Evolutionary conservation across 2,888 invertebrate species (phyloP), one percentile per base, ranked within the genome.

Genomic region (Smittia aterrima): DNA sequence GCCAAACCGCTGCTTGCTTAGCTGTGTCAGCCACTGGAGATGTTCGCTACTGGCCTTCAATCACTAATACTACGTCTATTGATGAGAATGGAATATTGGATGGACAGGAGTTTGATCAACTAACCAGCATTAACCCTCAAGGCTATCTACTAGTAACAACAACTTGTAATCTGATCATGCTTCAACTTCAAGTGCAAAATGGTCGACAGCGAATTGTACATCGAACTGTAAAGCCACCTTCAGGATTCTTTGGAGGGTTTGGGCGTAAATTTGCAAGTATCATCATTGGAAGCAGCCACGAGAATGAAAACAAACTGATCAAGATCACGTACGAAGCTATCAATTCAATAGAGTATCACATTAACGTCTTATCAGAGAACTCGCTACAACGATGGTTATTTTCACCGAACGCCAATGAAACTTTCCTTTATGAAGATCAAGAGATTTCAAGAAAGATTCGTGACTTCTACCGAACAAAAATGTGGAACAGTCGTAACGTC

Each of bases 21-120:
- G 95, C 96, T 16, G 94, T 95, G 0, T 96, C 96, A 0, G 96
- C 96, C 0, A 96, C 96, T 80, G 97, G 96, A 40, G 88, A 91
- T 68, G 90, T 95, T 0, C 88, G 96, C 0, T 96, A 92, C 83
- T 98, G 97, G 97, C 88, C 93, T 0, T 93, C 92, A 2, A 89
- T 96, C 41, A 92, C 92, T 0, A 93, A 95, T 80, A 91, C 91
- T 0, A 90, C 91, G 0, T 94, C 92, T 11, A 87, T 91, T 13
- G 96, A 97, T 80, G 89, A 91, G 58, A 90, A 89, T 75, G 91
- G 92, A 1, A 95, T 96, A 79, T 84, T 97, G 38, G 93, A 93
- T 27, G 93, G 94, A 0, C 93, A 94, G 82, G 93, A 94, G 83
- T 94, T 93, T 78, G 92, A 92, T 78, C 87, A 89, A 74, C 83